Evolutionary conservation across 2,113 vertebrate genomes (phyloP), one percentile per base, ranked within the genome.

Genomic region (Pao palembangensis): DNA sequence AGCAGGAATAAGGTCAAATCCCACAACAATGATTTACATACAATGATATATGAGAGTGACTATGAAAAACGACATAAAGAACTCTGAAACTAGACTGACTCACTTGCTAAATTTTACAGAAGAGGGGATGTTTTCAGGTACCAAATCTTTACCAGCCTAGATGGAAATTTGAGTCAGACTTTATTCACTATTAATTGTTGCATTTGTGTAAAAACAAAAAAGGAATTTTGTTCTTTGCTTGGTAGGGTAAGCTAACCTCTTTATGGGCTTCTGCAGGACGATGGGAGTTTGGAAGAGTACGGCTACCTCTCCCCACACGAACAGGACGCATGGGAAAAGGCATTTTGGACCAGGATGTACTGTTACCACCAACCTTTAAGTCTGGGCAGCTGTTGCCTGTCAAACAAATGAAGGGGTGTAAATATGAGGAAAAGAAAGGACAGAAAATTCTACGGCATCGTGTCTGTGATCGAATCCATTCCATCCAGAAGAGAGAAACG

Each of bases 31-130:
- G 21, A 2, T 23, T 23, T 23, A 23, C 3, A 23, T 23, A 23
- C 21, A 23, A 23, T 23, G 21, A 23, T 3, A 23, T 23, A n/a
- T n/a, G n/a, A n/a, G 21, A 23, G 21, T 23, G 21, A 23, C 21
- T 23, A 23, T 23, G 21, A 23, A 23, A 2, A 3, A 23, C 2
- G 21, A 23, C 21, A 23, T 23, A 23, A 23, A 23, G 21, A 23
- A 3, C 25, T 28, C 25, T 28, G 6, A 28, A 28, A 28, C 21
- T 28, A 28, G 5, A 28, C 25, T 28, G 14, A 79, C 83, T 87
- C 78, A 91, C 91, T 87, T 91, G 82, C 68, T 84, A 69, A 71
- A 86, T 69, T 85, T 88, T 62, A 90, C 75, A 48, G 90, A 88
- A 28, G 86, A 85, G 28, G 88, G 65, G 55, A 86, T 74, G 62